phyloP scores from a whole-genome alignment of 2,113 vertebrate genomes.

The Phalacrocorax carbo region DNA sequence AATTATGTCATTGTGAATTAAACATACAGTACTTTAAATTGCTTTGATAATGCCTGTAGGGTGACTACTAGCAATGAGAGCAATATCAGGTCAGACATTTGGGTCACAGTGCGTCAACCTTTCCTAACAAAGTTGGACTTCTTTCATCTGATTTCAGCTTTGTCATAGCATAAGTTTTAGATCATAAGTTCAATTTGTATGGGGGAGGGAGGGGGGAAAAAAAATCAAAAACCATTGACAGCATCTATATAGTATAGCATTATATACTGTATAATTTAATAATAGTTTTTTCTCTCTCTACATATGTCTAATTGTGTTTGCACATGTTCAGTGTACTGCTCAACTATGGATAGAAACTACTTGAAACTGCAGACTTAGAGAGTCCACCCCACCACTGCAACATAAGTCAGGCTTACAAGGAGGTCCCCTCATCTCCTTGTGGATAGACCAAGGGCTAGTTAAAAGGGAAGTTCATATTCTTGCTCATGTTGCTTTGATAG shows the following conservation, averaged over 20 bases:
- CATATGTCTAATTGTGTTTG: not conserved
- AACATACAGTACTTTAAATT: slow-evolving; percentile 16
- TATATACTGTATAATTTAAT: not conserved
- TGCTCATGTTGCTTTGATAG: not conserved
- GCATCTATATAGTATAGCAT: not conserved
- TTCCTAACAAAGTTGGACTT: slow-evolving; percentile 20
- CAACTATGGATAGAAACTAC: not conserved
- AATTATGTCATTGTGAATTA: slow-evolving; percentile 53
- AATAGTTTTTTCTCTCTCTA: not conserved
- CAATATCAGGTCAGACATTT: slow-evolving; percentile 40
- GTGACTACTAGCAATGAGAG: slow-evolving; percentile 6
- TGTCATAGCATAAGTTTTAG: not conserved
- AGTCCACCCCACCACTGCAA: not conserved
- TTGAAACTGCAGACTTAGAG: not conserved
- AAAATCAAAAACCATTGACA: not conserved
- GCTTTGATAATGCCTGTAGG: slow-evolving; percentile 58
- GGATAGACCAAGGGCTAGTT: not conserved
- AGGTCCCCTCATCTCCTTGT: not conserved
- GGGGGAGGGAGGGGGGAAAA: not conserved
- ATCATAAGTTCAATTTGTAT: not conserved
- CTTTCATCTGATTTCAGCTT: slow-evolving; percentile 6
- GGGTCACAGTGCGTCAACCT: not conserved
- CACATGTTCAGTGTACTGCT: not conserved
- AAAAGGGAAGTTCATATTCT: not conserved
- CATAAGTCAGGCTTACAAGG: not conserved